A percentile compares a stretch with the other conserved stretches of the same genome.
Evolutionary conservation across 2,797 vertebrate species (phyloP).

Genomic region (Catamblyrhynchus diadema): DNA sequence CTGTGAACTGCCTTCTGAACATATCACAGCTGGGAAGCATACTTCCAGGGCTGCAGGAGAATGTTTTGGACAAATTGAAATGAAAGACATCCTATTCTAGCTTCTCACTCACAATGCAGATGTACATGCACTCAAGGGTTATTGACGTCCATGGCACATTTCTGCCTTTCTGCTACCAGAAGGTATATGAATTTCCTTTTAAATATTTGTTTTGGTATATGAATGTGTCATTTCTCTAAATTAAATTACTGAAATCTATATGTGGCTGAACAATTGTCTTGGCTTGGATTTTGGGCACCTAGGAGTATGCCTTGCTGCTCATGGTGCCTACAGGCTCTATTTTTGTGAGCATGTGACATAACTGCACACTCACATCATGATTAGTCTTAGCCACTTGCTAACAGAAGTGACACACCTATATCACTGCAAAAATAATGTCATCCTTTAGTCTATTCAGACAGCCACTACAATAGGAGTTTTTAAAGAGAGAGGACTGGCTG

Average conservation of each 20-base stretch:
- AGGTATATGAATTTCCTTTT: neutral
- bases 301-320: neutral
- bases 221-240: neutral
- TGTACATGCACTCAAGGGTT: neutral
- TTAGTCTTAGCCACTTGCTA: neutral
- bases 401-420: neutral
- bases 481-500: neutral
- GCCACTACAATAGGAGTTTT: neutral
- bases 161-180: neutral
- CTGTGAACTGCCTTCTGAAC: slow-evolving; percentile 29
- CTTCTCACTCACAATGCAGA: neutral
- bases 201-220: neutral
- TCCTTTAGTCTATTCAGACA: neutral
- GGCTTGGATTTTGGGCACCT: neutral
- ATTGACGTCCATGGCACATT: neutral
- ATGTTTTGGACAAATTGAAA: neutral
- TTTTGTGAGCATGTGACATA: neutral
- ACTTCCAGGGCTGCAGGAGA: neutral
- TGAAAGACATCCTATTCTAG: neutral
- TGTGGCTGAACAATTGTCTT: neutral
- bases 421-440: neutral
- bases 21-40: slow-evolving; percentile 7
- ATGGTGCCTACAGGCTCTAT: neutral
- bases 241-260: neutral
- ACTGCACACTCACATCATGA: neutral